A percentile compares a stretch with the other conserved stretches of the same genome.
Evolutionary conservation across 1,140 invertebrate species (phyloP).

Genomic region (Orius insidiosus): DNA sequence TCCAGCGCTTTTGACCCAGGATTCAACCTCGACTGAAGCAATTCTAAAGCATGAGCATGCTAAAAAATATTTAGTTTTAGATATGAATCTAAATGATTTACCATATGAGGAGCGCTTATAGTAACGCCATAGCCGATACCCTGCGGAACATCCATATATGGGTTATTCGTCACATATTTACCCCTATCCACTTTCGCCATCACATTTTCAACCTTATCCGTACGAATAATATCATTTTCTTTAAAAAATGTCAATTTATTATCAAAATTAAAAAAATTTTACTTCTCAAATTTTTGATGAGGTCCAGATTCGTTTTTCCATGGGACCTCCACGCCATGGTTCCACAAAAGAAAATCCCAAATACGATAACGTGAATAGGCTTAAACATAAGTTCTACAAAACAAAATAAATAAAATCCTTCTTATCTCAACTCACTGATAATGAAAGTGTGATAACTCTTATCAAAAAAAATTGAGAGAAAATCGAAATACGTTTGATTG

Average conservation of each 20-base stretch:
- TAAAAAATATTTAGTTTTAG: constrained; percentile 20
- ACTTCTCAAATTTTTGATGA: constrained; percentile 70
- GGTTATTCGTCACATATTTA: constrained; percentile 52
- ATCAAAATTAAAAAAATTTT: constrained; percentile 22
- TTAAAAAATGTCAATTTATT: constrained; percentile 23
- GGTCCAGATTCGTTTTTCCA: constrained; percentile 64
- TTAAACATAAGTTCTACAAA: too few relatives aligned
- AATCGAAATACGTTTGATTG: not conserved
- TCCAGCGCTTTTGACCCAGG: constrained; percentile 71
- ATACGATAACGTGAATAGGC: constrained; percentile 9
- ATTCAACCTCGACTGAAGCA: constrained; percentile 62
- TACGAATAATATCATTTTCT: constrained; percentile 76
- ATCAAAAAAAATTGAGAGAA: too few relatives aligned
- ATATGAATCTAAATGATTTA: constrained; percentile 27
- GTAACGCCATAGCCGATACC: constrained; percentile 79
- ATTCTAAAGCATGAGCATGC: constrained; percentile 89
- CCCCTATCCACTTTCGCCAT: constrained; percentile 77
- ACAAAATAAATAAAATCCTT: too few relatives aligned
- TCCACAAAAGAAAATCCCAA: not conserved
- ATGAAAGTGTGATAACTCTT: too few relatives aligned
- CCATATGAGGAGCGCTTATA: constrained; percentile 97
- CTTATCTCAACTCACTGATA: too few relatives aligned
- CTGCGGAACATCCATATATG: constrained; percentile 83
- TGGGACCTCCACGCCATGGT: constrained; percentile 51
- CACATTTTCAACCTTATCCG: constrained; percentile 55